Evolutionary conservation across 1,140 invertebrate genomes (phyloP).

Genomic region (Pristionchus pacificus): DNA sequence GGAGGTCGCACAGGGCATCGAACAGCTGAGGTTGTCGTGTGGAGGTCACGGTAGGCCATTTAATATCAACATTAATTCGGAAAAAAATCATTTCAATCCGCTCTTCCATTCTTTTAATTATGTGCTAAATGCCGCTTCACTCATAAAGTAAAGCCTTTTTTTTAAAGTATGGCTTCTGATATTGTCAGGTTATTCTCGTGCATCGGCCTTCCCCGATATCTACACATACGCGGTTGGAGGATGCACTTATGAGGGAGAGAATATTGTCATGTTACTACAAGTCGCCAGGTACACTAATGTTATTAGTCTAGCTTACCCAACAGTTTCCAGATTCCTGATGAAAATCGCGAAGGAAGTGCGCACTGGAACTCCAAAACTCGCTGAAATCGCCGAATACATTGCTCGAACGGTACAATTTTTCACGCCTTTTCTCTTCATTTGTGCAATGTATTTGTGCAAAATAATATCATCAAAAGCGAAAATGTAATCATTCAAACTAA

Average conservation of each 20-base stretch:
- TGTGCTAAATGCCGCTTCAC: conserved; percentile 78
- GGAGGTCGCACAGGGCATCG: conserved; percentile 60
- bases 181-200: no score
- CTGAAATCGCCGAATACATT: conserved; percentile 27
- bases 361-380: conserved; percentile 8
- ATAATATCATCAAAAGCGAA: conserved; percentile 23
- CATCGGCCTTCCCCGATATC: no score
- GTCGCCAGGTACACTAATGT: conserved; percentile 69
- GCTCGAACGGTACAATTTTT: background rate
- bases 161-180: no score
- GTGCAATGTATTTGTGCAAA: conserved; percentile 4
- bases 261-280: no score
- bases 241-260: no score
- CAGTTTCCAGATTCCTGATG: conserved; percentile 68
- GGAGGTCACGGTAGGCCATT: conserved; percentile 85
- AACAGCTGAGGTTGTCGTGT: conserved; percentile 72
- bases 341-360: conserved; percentile 41
- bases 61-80: background rate
- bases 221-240: no score
- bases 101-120: conserved; percentile 76
- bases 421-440: background rate
- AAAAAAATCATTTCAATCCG: conserved; percentile 65
- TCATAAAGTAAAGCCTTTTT: conserved; percentile 90
- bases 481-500: conserved; percentile 27
- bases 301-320: conserved; percentile 69